Percentiles rank a stretch among this genome's conserved stretches.
Conservation (phyloP, 2,113 vertebrate species). For the Taurulus bubalis region DNA sequence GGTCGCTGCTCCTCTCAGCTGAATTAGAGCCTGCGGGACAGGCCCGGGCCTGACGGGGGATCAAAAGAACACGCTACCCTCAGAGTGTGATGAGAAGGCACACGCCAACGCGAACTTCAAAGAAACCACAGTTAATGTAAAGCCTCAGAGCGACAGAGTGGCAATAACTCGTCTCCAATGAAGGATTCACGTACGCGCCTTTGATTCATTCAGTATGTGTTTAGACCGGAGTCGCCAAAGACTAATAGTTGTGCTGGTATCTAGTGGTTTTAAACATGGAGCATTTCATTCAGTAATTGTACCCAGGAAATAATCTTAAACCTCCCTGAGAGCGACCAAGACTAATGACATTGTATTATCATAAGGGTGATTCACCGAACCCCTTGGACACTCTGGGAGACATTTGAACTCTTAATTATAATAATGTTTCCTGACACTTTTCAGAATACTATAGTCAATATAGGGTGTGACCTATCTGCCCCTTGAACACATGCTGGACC, state of each 20-base stretch:
- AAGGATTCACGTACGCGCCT: neutral
- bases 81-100: slow-evolving; percentile 15
- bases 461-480: neutral
- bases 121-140: neutral
- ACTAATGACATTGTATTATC: slow-evolving; percentile 1
- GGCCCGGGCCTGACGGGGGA: slow-evolving; percentile 30
- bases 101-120: neutral
- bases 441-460: neutral
- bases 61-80: slow-evolving; percentile 29
- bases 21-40: slow-evolving; percentile 51
- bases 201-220: neutral
- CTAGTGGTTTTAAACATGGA: neutral
- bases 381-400: neutral
- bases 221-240: neutral
- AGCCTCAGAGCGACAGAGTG: neutral
- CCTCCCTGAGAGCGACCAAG: slow-evolving; percentile 15
- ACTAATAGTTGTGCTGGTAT: neutral
- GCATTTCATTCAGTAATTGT: neutral
- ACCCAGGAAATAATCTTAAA: neutral
- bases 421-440: neutral
- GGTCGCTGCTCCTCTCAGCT: slow-evolving; percentile 22
- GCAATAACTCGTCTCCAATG: neutral
- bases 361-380: neutral
- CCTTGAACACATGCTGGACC: neutral
- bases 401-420: neutral